Evolutionary conservation across 2,113 vertebrate genomes (phyloP).

Genomic region (Leptosomus discolor): DNA sequence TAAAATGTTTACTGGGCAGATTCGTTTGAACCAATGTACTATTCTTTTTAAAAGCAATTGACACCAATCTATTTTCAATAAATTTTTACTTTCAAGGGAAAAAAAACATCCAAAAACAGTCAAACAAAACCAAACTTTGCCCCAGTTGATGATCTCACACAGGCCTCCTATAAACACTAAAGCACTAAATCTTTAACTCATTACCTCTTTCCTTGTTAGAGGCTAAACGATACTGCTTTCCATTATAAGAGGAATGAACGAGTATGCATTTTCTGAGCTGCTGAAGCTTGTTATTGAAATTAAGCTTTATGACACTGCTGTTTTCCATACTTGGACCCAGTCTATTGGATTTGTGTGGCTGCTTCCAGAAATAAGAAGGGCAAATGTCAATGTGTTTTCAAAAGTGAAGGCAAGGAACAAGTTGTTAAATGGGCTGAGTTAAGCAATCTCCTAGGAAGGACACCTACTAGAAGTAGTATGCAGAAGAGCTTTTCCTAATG

Average conservation of each 20-base stretch:
- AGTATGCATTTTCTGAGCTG: constrained; percentile 79
- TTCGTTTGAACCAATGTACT: not conserved
- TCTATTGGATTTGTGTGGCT: constrained; percentile 57
- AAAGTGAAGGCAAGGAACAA: constrained; percentile 62
- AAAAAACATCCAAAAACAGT: not conserved
- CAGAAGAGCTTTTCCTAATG: constrained; percentile 17
- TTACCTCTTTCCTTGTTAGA: constrained; percentile 63
- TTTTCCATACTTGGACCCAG: constrained; percentile 56
- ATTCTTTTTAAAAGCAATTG: not conserved
- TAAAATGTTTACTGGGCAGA: not conserved
- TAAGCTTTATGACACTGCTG: constrained; percentile 81
- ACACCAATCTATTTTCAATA: not conserved
- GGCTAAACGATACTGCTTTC: constrained; percentile 69
- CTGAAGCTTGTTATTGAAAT: constrained; percentile 84
- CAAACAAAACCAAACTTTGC: not conserved
- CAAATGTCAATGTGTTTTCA: constrained; percentile 59
- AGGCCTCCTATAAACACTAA: constrained; percentile 36
- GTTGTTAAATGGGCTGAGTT: constrained; percentile 70
- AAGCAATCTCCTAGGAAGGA: constrained; percentile 59
- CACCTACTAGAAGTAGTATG: constrained; percentile 27
- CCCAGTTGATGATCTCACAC: not conserved
- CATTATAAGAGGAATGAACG: constrained; percentile 68
- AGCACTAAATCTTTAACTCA: constrained; percentile 68
- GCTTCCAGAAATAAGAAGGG: constrained; percentile 68
- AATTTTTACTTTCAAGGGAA: not conserved